phyloP scores from a whole-genome alignment of 2,888 invertebrate species.

The Euplagia quadripunctaria region DNA sequence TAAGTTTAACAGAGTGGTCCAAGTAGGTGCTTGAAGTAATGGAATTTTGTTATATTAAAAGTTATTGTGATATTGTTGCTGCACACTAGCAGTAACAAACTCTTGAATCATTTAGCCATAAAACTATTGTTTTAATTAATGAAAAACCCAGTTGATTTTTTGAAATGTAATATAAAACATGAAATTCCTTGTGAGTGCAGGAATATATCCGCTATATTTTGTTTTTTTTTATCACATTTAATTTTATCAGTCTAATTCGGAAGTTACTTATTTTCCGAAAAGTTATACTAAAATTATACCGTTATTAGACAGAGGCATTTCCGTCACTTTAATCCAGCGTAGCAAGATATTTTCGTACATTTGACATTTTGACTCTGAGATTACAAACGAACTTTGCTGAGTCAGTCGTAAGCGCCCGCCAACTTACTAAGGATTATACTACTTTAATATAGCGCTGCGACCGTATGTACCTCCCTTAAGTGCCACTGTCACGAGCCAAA shows the following conservation, averaged over 20 bases:
- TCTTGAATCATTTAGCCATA: no score
- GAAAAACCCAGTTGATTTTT: no score
- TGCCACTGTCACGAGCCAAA: constrained; percentile 85
- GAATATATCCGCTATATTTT: no score
- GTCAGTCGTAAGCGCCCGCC: constrained; percentile 52
- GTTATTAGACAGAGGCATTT: not conserved
- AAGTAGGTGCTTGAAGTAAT: no score
- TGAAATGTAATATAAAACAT: no score
- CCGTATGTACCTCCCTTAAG: constrained; percentile 84
- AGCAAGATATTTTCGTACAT: constrained; percentile 41
- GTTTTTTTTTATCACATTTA: no score
- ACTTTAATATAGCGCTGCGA: constrained; percentile 72
- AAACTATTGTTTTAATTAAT: no score
- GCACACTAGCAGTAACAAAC: no score
- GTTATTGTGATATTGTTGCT: no score
- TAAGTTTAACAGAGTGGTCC: no score
- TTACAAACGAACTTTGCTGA: constrained; percentile 51
- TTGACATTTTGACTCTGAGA: constrained; percentile 49
- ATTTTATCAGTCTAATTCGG: not conserved
- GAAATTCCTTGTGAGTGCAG: no score
- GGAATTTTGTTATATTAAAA: no score
- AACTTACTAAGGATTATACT: constrained; percentile 69
- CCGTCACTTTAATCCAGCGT: constrained; percentile 30
- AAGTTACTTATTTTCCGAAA: not conserved
- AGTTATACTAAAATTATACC: not conserved